Base-by-base conservation (phyloP, 2,797 vertebrate species). In the Buceros bicornis region DNA sequence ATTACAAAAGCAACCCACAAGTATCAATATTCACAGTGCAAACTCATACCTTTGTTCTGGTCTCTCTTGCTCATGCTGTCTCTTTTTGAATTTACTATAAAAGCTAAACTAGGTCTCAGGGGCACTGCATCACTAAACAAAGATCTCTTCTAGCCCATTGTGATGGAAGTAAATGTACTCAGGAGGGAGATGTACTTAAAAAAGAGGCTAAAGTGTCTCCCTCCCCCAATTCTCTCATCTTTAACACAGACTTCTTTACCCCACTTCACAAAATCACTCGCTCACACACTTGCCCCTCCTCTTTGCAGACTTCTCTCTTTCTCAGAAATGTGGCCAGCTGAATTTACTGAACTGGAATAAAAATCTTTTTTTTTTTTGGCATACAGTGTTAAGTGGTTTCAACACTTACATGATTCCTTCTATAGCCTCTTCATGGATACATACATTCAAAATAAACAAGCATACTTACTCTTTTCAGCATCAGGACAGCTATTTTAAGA, bases 21-120 rank as follows among this genome's bases (percentile, higher is more conserved):
- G 97, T 98, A 98, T 97, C 97, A 97, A 97, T 97, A 98, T 98
- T 97, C 96, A 48, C 57, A 25, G 90, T 92, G 89, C 97, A 98
- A 98, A 97, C 96, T 95, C 86, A 15, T 92, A 96, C 94, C 96
- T 98, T 98, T 97, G 89, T 95, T 95, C 83, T 93, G 90, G 91
- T 97, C 92, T 94, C 82, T 95, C 92, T 95, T 92, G 87, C 53
- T 94, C 93, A 43, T 66, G 97, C 93, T 97, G 80, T 94, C 93
- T 97, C 97, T 96, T 97, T 98, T 94, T 94, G 95, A 98, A 98
- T 98, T 97, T 98, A 93, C 97, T 98, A 95, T 97, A 98, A 98
- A 98, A 98, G 97, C 97, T 98, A 98, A 98, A 98, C 98, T 98
- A 97, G 96, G 94, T 98, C 98, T 98, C 97, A 95, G 97, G 97